Conservation (phyloP, 2,888 invertebrate species). For the Lissocephala sabroskyi region DNA sequence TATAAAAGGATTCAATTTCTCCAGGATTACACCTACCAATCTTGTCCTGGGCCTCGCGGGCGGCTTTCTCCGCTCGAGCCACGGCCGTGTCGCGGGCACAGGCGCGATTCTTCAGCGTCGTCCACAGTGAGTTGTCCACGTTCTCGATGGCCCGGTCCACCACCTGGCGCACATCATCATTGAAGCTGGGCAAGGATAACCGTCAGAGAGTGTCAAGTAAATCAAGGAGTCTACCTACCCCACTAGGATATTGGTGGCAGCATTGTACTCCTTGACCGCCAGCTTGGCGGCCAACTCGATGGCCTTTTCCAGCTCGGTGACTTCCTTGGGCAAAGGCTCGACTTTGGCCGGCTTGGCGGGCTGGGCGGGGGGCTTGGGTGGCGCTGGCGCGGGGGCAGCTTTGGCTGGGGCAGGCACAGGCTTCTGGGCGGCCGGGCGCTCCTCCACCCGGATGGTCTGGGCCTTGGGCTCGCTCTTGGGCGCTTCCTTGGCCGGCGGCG, state of each 20-base stretch:
- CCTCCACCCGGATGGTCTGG: not conserved
- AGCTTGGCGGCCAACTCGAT: slow-evolving; percentile 75
- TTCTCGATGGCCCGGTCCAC: slow-evolving; percentile 78
- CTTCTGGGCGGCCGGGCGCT: slow-evolving; percentile 16
- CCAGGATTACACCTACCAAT: slow-evolving; percentile 72
- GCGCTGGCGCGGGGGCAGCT: slow-evolving; percentile 20
- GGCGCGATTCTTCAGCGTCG: slow-evolving; percentile 76
- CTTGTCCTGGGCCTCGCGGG: slow-evolving; percentile 75
- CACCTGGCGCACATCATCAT: slow-evolving; percentile 74
- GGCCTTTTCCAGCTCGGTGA: slow-evolving; percentile 76
- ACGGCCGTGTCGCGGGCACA: slow-evolving; percentile 75
- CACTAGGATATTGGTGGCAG: slow-evolving; percentile 76
- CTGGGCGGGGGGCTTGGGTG: slow-evolving; percentile 13
- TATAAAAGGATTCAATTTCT: too few species aligned
- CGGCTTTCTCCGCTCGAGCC: slow-evolving; percentile 76
- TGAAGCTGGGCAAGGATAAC: slow-evolving; percentile 67
- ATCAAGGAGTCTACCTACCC: slow-evolving; percentile 44
- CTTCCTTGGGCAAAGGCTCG: slow-evolving; percentile 70
- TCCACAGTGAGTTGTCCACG: slow-evolving; percentile 75
- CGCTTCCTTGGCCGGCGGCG: slow-evolving; percentile 9
- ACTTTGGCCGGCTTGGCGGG: slow-evolving; percentile 8
- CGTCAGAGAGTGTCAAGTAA: not conserved
- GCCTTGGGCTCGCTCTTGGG: slow-evolving; percentile 12
- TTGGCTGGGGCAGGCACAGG: too few species aligned
- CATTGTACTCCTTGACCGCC: slow-evolving; percentile 80